Base-by-base conservation (phyloP, 2,888 invertebrate genomes). In the Dendrolimus houi region DNA sequence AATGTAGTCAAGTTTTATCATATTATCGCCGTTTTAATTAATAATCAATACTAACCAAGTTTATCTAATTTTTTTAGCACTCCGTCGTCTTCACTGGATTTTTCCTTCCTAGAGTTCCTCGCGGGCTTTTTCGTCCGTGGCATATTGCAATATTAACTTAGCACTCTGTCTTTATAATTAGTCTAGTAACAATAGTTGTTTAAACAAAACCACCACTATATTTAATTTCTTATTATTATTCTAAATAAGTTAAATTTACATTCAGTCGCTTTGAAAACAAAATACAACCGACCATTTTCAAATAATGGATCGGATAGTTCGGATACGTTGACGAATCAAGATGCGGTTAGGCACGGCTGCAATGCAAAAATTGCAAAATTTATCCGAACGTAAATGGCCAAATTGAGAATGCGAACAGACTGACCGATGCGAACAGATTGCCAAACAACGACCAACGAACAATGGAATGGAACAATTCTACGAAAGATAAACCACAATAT, bases 81-180 rank as follows among this genome's bases (percentile, higher is more conserved):
- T 60, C 83, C 86, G 13, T 83, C 70, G 1, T 75, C 72, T 61
- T 81, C 85, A 6, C 65, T 58, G 1, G 65, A 57, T 64, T 84
- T 85, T 56, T 86, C 85, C 61, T 74, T 76, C 54, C 71, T 77
- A 3, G 67, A 77, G 9, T 74, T 76, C 54, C 71, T 77, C 3
- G 67, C 77, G 9, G 89, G 87, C 52, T 83, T 78, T 69, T 90
- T 90, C 14, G 90, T 90, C 59, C 90, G 77, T 14, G 89, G 87
- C 90, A 90, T 90, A 72, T 72, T 77, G 47, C 47, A 47, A 29
- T 29, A 3, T 29, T 29, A 29, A 29, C 47, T 47, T 47, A 47
- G 12, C 12, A 47, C 12, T 47, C 8, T 14, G 14, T 10, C 47
- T 47, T 6, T 47, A 47, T 12, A 47, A 47, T 47, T 8, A 1